Percentiles rank a stretch among this genome's conserved stretches.
These are phyloP conservation scores for Aquatica leii DNA, from an alignment of 2,888 invertebrate species.

Conservation along the genomic window DNA sequence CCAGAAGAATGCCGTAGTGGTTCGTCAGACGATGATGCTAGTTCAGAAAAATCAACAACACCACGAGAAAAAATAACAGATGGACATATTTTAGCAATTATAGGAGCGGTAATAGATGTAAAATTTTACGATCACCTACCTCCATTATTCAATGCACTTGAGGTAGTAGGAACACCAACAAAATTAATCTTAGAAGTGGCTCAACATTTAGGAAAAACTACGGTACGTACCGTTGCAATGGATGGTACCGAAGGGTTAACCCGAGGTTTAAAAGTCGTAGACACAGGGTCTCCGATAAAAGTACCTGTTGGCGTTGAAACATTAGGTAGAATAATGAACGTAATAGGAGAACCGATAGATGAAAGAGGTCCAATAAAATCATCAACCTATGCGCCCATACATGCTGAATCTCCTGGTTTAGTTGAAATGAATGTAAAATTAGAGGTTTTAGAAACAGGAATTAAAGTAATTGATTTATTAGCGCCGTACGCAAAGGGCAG, in stretches of 20 bases:
- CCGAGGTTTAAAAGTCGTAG: constrained; percentile 81
- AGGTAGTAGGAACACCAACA: constrained; percentile 84
- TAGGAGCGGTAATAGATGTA: constrained; percentile 97
- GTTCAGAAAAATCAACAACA: too few species aligned
- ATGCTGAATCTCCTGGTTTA: constrained; percentile 92
- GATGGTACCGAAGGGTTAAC: constrained; percentile 92
- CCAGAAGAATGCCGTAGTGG: too few species aligned
- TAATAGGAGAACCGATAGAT: constrained; percentile 90
- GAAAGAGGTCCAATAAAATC: constrained; percentile 88
- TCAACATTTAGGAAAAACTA: constrained; percentile 72
- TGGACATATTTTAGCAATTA: constrained; percentile 88
- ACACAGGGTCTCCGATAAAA: constrained; percentile 88
- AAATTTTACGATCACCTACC: constrained; percentile 88
- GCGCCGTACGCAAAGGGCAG: constrained; percentile 90
- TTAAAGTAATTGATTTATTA: constrained; percentile 76
- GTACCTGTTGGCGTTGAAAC: constrained; percentile 93
- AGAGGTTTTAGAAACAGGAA: constrained; percentile 89
- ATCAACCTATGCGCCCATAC: constrained; percentile 80
- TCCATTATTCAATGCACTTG: constrained; percentile 92
- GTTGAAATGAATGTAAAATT: constrained; percentile 94
- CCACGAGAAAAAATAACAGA: too few species aligned
- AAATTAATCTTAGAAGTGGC: constrained; percentile 82
- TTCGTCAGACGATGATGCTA: too few species aligned
- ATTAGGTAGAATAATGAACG: constrained; percentile 92
- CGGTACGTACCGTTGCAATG: constrained; percentile 93